Conservation (phyloP, 2,888 invertebrate species). For the Dasysyrphus tricinctus region DNA sequence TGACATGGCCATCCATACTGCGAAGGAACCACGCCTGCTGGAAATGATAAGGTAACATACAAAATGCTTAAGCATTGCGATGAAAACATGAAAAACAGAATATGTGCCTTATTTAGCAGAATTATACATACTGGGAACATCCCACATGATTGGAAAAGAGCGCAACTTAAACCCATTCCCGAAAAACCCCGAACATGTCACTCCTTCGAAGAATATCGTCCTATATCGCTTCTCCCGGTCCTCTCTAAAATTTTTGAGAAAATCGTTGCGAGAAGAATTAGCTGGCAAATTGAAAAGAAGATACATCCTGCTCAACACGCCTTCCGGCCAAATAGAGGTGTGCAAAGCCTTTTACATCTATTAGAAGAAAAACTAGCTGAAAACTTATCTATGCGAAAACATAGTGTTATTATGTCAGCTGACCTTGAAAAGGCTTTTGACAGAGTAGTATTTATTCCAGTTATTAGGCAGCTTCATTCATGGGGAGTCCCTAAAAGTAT, state of each 20-base stretch:
- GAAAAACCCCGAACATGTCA: slow-evolving; percentile 1
- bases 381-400: not conserved
- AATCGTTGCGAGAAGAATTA: not conserved
- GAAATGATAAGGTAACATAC: slow-evolving; percentile 15
- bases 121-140: not conserved
- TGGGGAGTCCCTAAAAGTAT: no score
- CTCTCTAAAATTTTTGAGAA: not conserved
- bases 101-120: not conserved
- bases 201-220: not conserved
- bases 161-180: slow-evolving; percentile 7
- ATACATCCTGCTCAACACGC: not conserved
- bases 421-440: no score
- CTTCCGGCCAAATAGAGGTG: not conserved
- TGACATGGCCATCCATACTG: not conserved
- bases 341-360: not conserved
- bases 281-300: not conserved
- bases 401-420: no score
- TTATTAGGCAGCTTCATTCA: no score
- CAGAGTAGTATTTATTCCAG: no score
- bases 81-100: slow-evolving; percentile 11
- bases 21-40: slow-evolving; percentile 4
- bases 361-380: not conserved
- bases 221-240: not conserved
- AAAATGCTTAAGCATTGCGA: slow-evolving; percentile 7
- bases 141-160: slow-evolving; percentile 25